phyloP scores from a whole-genome alignment of 2,113 vertebrate species.

The Sardina pilchardus region DNA sequence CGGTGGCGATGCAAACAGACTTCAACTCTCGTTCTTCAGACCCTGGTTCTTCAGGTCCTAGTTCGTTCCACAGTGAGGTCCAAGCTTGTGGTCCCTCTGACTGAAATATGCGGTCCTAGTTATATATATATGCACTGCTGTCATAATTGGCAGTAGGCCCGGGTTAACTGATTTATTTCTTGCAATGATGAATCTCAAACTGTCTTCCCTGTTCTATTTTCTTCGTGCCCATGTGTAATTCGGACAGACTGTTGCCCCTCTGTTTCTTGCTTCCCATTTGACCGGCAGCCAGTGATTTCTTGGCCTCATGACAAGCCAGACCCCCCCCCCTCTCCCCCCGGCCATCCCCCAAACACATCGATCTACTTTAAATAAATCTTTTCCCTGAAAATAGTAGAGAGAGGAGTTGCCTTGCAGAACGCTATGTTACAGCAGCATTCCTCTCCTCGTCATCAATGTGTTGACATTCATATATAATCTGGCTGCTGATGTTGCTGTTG shows the following conservation, averaged over 20 bases:
- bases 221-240: neutral
- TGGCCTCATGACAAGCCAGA: neutral
- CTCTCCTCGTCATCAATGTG: neutral
- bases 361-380: slow-evolving; percentile 11
- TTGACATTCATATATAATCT: neutral
- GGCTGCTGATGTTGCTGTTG: too few relatives aligned
- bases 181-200: slow-evolving; percentile 22
- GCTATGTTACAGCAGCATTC: neutral
- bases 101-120: slow-evolving; percentile 27
- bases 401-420: neutral
- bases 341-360: slow-evolving; percentile 4
- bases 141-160: slow-evolving; percentile 40
- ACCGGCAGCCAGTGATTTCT: neutral
- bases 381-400: neutral
- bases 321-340: too few relatives aligned
- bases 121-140: slow-evolving; percentile 44
- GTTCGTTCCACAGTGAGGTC: slow-evolving; percentile 35
- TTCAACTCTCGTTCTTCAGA: too few relatives aligned
- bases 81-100: slow-evolving; percentile 27
- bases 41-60: too few relatives aligned
- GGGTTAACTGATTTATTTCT: slow-evolving; percentile 33
- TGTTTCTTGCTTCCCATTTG: neutral
- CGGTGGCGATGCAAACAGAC: slow-evolving; percentile 31
- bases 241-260: neutral
- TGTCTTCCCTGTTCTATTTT: slow-evolving; percentile 23